Percentiles rank a stretch among this genome's conserved stretches.
phyloP scores from a whole-genome alignment of 2,888 invertebrate species.

The Archips crataeganus region DNA sequence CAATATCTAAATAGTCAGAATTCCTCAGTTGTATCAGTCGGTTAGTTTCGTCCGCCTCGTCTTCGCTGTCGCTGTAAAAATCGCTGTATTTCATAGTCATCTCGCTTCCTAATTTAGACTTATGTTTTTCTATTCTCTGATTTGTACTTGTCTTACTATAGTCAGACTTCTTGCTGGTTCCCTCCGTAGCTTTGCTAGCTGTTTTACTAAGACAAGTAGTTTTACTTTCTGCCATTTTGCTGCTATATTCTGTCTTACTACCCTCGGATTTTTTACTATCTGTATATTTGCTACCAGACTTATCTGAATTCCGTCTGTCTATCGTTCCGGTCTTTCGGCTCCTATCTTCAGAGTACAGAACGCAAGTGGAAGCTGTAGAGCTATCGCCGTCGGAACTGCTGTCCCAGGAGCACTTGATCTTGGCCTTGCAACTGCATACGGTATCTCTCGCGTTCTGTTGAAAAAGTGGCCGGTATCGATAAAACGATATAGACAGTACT shows the following conservation, averaged over 20 bases:
- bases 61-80: conserved; percentile 67
- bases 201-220: conserved; percentile 50
- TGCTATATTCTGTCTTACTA: conserved; percentile 51
- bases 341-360: conserved; percentile 66
- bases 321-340: conserved; percentile 42
- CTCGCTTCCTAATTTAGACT: conserved; percentile 55
- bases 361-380: conserved; percentile 75
- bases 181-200: conserved; percentile 22
- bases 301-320: conserved; percentile 38
- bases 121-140: conserved; percentile 43
- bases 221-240: conserved; percentile 53
- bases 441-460: conserved; percentile 71
- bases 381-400: conserved; percentile 59
- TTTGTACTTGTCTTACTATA: conserved; percentile 53
- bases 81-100: conserved; percentile 65
- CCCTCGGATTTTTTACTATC: conserved; percentile 46
- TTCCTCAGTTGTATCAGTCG: conserved; percentile 69
- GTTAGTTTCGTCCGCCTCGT: conserved; percentile 70
- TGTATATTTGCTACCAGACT: conserved; percentile 57
- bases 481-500: conserved; percentile 53
- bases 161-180: conserved; percentile 26
- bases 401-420: conserved; percentile 60
- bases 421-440: conserved; percentile 65
- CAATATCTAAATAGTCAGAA: conserved; percentile 71
- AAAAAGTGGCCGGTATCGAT: conserved; percentile 61